These are phyloP conservation scores for Horisme vitalbata DNA, from an alignment of 2,888 invertebrate genomes.

Conservation along the genomic window DNA sequence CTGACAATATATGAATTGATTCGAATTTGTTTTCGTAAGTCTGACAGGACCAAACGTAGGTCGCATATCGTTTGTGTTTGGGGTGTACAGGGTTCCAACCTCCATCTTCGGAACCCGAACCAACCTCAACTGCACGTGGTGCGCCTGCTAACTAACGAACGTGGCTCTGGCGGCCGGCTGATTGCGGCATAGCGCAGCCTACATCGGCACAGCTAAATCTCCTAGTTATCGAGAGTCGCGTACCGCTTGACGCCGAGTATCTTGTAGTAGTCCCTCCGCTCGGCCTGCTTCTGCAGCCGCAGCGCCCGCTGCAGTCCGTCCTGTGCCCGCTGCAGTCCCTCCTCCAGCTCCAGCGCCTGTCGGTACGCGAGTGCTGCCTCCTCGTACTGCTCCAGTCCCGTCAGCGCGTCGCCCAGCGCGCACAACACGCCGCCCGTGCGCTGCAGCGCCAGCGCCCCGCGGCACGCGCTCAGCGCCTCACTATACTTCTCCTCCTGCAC, in stretches of 20 bases:
- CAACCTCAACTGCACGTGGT: too few relatives aligned
- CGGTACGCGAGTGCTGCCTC: conserved; percentile 95
- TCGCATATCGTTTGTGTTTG: too few relatives aligned
- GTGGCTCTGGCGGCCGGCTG: too few relatives aligned
- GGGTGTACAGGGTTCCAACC: too few relatives aligned
- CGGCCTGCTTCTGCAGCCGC: conserved; percentile 95
- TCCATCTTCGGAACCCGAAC: too few relatives aligned
- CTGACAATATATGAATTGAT: too few relatives aligned
- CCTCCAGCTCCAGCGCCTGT: conserved; percentile 92
- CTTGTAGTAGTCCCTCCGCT: conserved; percentile 98
- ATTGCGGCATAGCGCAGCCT: too few relatives aligned
- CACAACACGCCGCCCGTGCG: conserved; percentile 88
- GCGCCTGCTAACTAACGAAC: too few relatives aligned
- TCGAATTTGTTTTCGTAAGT: too few relatives aligned
- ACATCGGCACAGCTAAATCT: too few relatives aligned
- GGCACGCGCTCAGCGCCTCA: conserved; percentile 90
- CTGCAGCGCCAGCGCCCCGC: conserved; percentile 88
- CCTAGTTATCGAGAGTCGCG: not conserved
- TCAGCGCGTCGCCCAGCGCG: conserved; percentile 95
- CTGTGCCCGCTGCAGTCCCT: conserved; percentile 90
- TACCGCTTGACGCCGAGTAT: conserved; percentile 94
- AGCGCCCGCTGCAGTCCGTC: conserved; percentile 95
- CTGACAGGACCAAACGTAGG: too few relatives aligned
- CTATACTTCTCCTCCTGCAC: conserved; percentile 86
- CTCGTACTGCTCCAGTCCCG: conserved; percentile 94